phyloP scores from a whole-genome alignment of 2,888 invertebrate genomes.

The Rotaria magnacalcarata region DNA sequence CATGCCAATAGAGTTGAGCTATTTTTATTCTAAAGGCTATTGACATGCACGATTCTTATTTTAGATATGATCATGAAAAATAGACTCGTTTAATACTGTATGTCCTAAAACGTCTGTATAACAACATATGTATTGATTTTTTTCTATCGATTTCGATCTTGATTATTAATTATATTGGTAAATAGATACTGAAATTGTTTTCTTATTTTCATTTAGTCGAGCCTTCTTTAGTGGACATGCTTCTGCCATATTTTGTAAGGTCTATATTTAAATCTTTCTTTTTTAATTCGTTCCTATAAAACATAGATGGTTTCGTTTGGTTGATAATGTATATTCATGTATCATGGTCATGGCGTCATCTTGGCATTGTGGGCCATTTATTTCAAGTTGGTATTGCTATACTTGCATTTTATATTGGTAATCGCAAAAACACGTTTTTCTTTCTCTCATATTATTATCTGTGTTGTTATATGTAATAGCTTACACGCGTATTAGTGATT shows the following conservation, averaged over 20 bases:
- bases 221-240: conserved; percentile 1
- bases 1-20: no score
- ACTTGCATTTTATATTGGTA: conserved; percentile 3
- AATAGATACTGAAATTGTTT: no score
- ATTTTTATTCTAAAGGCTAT: no score
- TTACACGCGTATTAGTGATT: conserved; percentile 84
- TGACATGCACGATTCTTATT: no score
- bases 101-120: no score
- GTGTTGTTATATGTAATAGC: conserved; percentile 49
- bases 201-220: not conserved
- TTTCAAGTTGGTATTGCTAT: not conserved
- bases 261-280: not conserved
- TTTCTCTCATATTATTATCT: not conserved
- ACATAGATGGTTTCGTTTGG: not conserved
- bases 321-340: conserved; percentile 32
- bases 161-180: no score
- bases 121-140: no score
- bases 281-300: not conserved
- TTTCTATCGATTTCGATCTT: no score
- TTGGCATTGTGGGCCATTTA: not conserved
- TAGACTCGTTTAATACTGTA: no score
- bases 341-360: conserved; percentile 1
- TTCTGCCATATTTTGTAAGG: not conserved
- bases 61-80: no score
- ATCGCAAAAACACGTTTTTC: not conserved